These are phyloP conservation scores for Xyrichtys novacula DNA, from an alignment of 2,797 vertebrate genomes.

Conservation along the genomic window DNA sequence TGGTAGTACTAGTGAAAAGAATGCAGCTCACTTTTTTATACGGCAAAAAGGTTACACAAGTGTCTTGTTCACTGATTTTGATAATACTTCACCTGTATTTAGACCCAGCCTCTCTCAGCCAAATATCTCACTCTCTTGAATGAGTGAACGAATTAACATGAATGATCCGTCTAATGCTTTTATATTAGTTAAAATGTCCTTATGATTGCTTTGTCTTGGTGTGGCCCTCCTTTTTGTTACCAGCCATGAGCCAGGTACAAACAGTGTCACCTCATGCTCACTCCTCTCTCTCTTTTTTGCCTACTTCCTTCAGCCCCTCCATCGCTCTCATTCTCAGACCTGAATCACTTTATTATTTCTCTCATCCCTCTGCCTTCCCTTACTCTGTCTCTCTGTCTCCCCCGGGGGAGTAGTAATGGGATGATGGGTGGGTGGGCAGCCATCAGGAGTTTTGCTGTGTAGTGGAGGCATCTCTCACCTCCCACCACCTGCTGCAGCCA, in stretches of 20 bases:
- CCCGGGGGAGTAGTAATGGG: constrained; percentile 85
- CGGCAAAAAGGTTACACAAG: too few species aligned
- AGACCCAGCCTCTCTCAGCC: too few species aligned
- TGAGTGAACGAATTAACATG: too few species aligned
- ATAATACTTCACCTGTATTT: too few species aligned
- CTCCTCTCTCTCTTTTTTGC: not conserved
- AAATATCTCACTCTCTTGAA: too few species aligned
- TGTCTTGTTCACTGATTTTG: too few species aligned
- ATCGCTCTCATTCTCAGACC: constrained; percentile 47
- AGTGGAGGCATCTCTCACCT: constrained; percentile 76
- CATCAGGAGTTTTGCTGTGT: constrained; percentile 66
- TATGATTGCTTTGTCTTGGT: too few species aligned
- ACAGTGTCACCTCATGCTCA: not conserved
- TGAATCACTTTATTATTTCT: constrained; percentile 48
- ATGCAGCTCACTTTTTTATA: too few species aligned
- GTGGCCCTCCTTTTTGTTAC: not conserved
- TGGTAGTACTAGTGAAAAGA: too few species aligned
- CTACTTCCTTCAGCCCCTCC: constrained; percentile 33
- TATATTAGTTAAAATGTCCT: too few species aligned
- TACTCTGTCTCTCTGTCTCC: constrained; percentile 38
- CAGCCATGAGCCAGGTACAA: too few species aligned
- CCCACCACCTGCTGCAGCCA: constrained; percentile 73
- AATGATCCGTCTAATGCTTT: too few species aligned
- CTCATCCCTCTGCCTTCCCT: constrained; percentile 27
- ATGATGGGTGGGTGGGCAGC: constrained; percentile 85